Base-by-base conservation (phyloP, 2,888 invertebrate species). In the Trichopria drosophilae region DNA sequence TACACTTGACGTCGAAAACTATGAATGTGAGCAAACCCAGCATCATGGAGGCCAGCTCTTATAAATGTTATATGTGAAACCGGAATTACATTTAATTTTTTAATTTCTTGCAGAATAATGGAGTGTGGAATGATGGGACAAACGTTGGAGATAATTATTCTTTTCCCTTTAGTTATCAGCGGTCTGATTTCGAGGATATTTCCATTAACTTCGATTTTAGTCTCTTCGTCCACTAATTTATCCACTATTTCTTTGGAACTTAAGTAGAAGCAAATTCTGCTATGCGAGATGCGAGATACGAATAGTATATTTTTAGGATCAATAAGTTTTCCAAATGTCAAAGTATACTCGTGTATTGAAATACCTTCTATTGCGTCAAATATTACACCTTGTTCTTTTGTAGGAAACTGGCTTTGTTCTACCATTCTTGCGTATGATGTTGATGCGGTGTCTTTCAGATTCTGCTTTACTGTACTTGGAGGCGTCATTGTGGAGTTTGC, bases 71-170 rank as follows among this genome's bases (percentile, higher is more conserved):
- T 57, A 10, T 53, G 52, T 20, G 60, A 64, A 18, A 58, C 39
- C 9, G 51, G 37, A 29, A 56, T 55, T n/a, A 61, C 22, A 9
- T 55, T 54, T 9, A 56, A 42, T 34, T 48, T 46, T 32, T 44
- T 51, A 6, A 65, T 20, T 13, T 31, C 31, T 1, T 46, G 16
- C 13, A 10, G 26, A 0, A 48, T 10, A 2, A 31, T 10, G n/a
- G 13, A 22, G 31, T 53, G 44, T 3, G 50, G 50, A 7, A 52
- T 52, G 2, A 48, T 24, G 18, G 59, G 64, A 51, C 57, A 56
- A 3, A 65, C 61, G 37, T 64, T 65, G 15, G 65, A 66, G 2
- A 66, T 32, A 9, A 51, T 54, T 3, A 46, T 23, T 28, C 37
- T 1, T 37, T 39, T 37, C n/a, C 10, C 26, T 47, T 43, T 47